Percentiles rank a stretch among this genome's conserved stretches.
Conservation (phyloP, 1,140 invertebrate genomes). For the Pteromalus puparum region DNA sequence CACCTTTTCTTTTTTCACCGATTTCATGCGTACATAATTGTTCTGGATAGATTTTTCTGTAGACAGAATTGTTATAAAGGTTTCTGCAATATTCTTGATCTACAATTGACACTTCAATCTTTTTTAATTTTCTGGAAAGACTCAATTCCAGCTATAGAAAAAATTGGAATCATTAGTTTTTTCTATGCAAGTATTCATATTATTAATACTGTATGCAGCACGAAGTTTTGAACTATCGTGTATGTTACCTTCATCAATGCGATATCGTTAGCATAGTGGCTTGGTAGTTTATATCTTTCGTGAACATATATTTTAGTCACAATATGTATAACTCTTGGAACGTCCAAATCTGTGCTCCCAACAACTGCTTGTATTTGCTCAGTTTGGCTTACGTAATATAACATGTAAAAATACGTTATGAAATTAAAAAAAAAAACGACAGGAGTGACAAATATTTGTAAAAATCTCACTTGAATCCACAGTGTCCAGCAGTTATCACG, state of each 20-base stretch:
- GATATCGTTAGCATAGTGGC: background rate
- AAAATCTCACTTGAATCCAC: no score
- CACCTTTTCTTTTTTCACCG: conserved; percentile 1
- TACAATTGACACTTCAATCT: background rate
- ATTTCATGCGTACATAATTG: conserved; percentile 2
- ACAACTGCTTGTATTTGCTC: background rate
- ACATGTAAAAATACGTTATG: background rate
- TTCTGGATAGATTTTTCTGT: conserved; percentile 2
- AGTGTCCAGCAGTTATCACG: no score
- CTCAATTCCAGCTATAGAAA: background rate
- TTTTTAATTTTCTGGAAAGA: background rate
- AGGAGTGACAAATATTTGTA: background rate
- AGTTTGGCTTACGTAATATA: background rate
- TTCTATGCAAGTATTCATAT: background rate
- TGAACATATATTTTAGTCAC: background rate
- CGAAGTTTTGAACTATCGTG: background rate
- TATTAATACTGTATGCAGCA: background rate
- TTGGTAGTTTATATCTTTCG: background rate
- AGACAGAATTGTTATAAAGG: background rate
- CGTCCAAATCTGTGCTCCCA: background rate
- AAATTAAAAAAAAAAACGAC: background rate
- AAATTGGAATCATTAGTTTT: background rate
- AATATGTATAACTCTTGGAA: background rate
- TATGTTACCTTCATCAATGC: conserved; percentile 15
- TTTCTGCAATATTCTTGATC: background rate